Percentiles rank a stretch among this genome's conserved stretches.
phyloP scores from a whole-genome alignment of 1,140 invertebrate genomes.

The Dendroctonus ponderosae region DNA sequence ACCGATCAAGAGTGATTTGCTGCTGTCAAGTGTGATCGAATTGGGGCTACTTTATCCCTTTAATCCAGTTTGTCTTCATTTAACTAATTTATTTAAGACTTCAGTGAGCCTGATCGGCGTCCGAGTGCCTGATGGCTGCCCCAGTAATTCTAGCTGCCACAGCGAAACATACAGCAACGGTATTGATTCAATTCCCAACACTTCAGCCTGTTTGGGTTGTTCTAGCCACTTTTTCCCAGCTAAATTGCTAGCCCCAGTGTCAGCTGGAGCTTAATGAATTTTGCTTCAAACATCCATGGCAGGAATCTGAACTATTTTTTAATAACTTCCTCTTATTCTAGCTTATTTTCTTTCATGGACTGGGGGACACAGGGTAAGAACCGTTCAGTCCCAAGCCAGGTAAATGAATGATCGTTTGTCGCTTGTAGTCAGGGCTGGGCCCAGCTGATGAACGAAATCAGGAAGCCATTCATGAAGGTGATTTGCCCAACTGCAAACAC shows the following conservation, averaged over 20 bases:
- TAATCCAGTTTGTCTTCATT: too few species aligned
- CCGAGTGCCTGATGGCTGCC: constrained; percentile 51
- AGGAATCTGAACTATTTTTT: background rate
- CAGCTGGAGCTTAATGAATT: too few species aligned
- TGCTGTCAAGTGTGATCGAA: too few species aligned
- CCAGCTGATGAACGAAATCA: constrained; percentile 73
- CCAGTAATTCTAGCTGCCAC: constrained; percentile 74
- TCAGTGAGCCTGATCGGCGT: too few species aligned
- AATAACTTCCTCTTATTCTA: constrained; percentile 53
- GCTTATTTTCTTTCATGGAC: constrained; percentile 69
- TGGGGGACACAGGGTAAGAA: constrained; percentile 67
- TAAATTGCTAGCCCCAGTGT: constrained; percentile 13
- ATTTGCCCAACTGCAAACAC: constrained; percentile 91
- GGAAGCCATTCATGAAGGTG: constrained; percentile 83
- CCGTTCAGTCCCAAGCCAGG: background rate
- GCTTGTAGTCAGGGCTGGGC: constrained; percentile 88
- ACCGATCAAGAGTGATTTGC: too few species aligned
- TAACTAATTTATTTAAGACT: too few species aligned
- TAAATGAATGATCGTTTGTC: background rate
- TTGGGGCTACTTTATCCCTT: too few species aligned
- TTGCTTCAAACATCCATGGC: too few species aligned
- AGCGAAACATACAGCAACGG: constrained; percentile 75
- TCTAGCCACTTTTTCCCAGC: constrained; percentile 7
- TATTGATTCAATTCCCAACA: constrained; percentile 51
- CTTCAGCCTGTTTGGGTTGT: too few species aligned